Evolutionary conservation across 2,797 vertebrate species (phyloP).

Genomic region (Oreochromis mossambicus): DNA sequence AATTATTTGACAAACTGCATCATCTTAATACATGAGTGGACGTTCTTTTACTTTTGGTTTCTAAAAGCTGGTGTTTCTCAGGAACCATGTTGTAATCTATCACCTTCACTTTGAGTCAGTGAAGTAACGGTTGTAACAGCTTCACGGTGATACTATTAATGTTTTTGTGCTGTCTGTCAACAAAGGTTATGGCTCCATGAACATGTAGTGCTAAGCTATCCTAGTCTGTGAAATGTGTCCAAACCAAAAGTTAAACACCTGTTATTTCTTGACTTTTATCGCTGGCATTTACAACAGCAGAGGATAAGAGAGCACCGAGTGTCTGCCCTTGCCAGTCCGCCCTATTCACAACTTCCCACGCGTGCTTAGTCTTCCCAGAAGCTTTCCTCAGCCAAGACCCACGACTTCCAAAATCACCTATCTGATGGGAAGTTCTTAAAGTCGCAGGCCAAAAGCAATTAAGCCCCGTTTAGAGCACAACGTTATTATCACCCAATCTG

Average conservation of each 20-base stretch:
- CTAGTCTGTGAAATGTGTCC: background rate
- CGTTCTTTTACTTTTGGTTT: background rate
- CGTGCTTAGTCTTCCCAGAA: conserved; percentile 21
- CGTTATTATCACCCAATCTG: conserved; percentile 69
- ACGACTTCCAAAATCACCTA: conserved; percentile 38
- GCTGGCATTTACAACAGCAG: background rate
- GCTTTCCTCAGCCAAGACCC: conserved; percentile 40
- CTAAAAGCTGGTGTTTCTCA: background rate
- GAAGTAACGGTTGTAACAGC: conserved; percentile 2
- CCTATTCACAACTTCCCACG: conserved; percentile 43
- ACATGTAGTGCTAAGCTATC: background rate
- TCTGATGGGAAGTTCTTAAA: conserved; percentile 42
- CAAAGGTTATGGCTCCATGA: background rate
- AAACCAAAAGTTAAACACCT: background rate
- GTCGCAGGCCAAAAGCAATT: conserved; percentile 33
- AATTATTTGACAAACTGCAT: background rate
- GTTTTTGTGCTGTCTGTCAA: background rate
- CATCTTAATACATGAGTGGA: background rate
- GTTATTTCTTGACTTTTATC: background rate
- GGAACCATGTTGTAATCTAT: background rate
- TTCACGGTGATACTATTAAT: background rate
- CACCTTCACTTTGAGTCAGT: background rate
- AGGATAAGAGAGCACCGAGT: background rate
- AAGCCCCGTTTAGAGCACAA: conserved; percentile 32
- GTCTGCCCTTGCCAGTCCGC: background rate